A percentile compares a stretch with the other conserved stretches of the same genome.
Evolutionary conservation across 2,888 invertebrate species (phyloP).

Genomic region (Eilema depressum): DNA sequence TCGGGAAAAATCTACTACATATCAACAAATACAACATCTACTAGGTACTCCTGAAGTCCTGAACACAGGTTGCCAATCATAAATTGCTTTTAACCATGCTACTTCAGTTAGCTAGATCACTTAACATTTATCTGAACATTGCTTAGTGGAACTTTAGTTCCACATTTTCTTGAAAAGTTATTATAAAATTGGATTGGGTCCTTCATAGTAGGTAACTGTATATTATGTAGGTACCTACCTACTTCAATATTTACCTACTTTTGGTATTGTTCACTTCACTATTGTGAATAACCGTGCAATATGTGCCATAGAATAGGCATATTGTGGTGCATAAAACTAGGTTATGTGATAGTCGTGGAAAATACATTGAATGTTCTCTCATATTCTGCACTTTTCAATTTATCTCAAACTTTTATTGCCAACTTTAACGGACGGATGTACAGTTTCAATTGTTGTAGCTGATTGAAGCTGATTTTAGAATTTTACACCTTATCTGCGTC

Average conservation of each 20-base stretch:
- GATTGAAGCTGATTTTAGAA: slow-evolving; percentile 12
- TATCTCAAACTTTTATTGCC: slow-evolving; percentile 18
- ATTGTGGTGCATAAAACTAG: slow-evolving; percentile 19
- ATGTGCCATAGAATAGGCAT: slow-evolving; percentile 14
- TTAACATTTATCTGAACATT: too few relatives aligned
- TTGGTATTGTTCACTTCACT: neutral
- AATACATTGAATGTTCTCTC: slow-evolving; percentile 29
- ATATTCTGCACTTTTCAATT: slow-evolving; percentile 17
- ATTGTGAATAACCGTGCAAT: slow-evolving; percentile 22
- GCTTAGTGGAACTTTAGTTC: neutral
- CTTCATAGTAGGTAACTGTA: too few relatives aligned
- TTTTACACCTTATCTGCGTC: neutral
- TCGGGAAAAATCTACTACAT: too few relatives aligned
- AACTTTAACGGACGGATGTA: slow-evolving; percentile 14
- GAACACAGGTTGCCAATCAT: too few relatives aligned
- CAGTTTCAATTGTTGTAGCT: slow-evolving; percentile 22
- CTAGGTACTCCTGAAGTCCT: too few relatives aligned
- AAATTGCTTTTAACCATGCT: too few relatives aligned
- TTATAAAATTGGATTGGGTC: neutral
- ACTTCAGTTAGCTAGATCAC: too few relatives aligned
- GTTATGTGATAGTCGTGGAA: slow-evolving; percentile 24
- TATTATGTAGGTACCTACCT: too few relatives aligned
- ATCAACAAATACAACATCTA: too few relatives aligned
- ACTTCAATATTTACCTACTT: neutral
- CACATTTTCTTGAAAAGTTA: neutral